phyloP scores from a whole-genome alignment of 2,888 invertebrate genomes.

The Mongoloraphidia duomilia region DNA sequence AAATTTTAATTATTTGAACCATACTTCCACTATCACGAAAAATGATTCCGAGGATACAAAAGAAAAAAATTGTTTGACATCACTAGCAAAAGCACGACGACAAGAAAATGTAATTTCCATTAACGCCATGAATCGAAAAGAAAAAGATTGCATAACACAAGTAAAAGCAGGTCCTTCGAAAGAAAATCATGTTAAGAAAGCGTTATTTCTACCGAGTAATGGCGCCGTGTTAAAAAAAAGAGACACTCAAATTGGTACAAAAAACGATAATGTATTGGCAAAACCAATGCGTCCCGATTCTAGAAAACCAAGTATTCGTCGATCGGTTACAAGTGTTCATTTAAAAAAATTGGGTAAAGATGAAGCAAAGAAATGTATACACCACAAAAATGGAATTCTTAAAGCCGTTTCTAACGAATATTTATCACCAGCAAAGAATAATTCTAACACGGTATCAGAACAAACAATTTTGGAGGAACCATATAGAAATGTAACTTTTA shows the following conservation, averaged over 20 bases:
- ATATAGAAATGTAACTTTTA: conserved; percentile 20
- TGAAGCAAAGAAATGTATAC: conserved; percentile 23
- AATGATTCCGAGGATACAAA: conserved; percentile 5
- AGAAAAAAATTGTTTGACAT: too few species aligned
- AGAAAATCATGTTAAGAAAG: too few species aligned
- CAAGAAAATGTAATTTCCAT: too few species aligned
- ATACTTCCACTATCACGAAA: conserved; percentile 4
- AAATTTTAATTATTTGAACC: neutral
- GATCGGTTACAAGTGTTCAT: conserved; percentile 36
- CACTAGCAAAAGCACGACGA: too few species aligned
- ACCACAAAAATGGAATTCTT: conserved; percentile 23
- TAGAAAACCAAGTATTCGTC: conserved; percentile 14
- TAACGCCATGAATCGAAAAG: too few species aligned
- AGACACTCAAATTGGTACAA: neutral
- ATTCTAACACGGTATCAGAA: conserved; percentile 12
- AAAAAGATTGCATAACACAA: too few species aligned
- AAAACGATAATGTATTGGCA: too few species aligned
- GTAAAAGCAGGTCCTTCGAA: too few species aligned
- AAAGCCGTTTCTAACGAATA: conserved; percentile 31
- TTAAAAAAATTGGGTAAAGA: conserved; percentile 29
- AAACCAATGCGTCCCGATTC: too few species aligned
- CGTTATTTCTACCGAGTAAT: neutral
- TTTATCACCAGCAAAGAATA: neutral
- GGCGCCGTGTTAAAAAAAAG: neutral
- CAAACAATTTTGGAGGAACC: conserved; percentile 27